Conservation (phyloP, 2,888 invertebrate genomes). For the Diaphora mendica region DNA sequence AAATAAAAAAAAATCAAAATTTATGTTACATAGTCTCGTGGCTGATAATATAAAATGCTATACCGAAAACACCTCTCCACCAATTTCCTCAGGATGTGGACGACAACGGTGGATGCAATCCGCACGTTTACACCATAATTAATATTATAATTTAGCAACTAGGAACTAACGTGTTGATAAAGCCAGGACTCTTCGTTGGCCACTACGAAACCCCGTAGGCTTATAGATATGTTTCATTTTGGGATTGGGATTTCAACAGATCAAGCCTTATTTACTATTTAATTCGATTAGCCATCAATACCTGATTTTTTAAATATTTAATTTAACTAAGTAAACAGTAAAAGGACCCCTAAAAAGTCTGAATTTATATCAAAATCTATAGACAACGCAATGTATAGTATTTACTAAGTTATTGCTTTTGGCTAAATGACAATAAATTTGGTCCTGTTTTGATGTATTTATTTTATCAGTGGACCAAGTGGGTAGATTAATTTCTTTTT, state of each 20-base stretch:
- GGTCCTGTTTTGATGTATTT: constrained; percentile 41
- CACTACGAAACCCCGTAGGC: too few relatives aligned
- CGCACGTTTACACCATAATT: too few relatives aligned
- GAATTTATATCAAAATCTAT: neutral
- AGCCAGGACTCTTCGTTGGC: too few relatives aligned
- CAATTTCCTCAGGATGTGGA: too few relatives aligned
- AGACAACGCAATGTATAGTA: constrained; percentile 21
- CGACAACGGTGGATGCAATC: too few relatives aligned
- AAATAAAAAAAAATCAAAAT: neutral
- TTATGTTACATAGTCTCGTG: neutral
- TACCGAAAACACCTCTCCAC: too few relatives aligned
- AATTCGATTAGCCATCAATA: too few relatives aligned
- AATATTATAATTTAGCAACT: too few relatives aligned
- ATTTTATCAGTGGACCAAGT: constrained; percentile 61
- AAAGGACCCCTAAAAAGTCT: neutral
- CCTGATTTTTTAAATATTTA: neutral
- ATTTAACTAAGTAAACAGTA: neutral
- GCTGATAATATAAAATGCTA: neutral
- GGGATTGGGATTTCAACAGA: too few relatives aligned
- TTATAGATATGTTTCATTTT: too few relatives aligned
- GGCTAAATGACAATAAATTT: constrained; percentile 54
- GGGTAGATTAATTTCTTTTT: constrained; percentile 37
- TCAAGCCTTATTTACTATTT: too few relatives aligned
- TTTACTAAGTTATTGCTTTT: constrained; percentile 14
- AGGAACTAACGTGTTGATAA: too few relatives aligned